Evolutionary conservation across 2,797 vertebrate species (phyloP).

Genomic region (Hafferia zeledoni): DNA sequence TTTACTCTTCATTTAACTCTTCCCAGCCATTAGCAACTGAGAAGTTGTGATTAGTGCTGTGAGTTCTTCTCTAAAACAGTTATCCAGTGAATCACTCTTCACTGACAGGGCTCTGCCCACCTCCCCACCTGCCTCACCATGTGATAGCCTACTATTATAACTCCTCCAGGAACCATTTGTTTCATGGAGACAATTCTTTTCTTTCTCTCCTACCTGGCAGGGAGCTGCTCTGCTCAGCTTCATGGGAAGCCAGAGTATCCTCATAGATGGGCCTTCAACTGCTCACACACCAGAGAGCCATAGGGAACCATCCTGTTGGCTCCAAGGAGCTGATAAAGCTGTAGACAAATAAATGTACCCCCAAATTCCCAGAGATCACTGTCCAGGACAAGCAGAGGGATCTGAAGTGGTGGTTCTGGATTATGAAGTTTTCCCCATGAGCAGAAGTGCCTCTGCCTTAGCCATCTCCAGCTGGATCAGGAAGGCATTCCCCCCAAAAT

Average conservation of each 20-base stretch:
- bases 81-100: constrained; percentile 45
- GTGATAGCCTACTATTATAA: constrained; percentile 24
- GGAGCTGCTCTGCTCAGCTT: neutral
- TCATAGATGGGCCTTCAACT: neutral
- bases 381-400: neutral
- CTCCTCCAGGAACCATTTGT: neutral
- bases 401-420: neutral
- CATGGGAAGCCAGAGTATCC: neutral
- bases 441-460: neutral
- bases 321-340: neutral
- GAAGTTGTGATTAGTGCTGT: constrained; percentile 23
- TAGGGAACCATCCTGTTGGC: neutral
- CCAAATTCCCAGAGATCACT: neutral
- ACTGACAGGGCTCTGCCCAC: constrained; percentile 31
- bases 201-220: neutral
- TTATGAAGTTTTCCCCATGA: accelerated
- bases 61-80: constrained; percentile 20
- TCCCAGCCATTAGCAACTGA: constrained; percentile 23
- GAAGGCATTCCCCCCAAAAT: neutral
- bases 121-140: constrained; percentile 14
- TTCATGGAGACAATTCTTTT: neutral
- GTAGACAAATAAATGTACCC: neutral
- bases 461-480: neutral
- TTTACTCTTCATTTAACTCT: constrained; percentile 26
- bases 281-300: neutral